These are phyloP conservation scores for Cyrtodaria siliqua DNA, from an alignment of 2,888 invertebrate genomes.

Conservation along the genomic window DNA sequence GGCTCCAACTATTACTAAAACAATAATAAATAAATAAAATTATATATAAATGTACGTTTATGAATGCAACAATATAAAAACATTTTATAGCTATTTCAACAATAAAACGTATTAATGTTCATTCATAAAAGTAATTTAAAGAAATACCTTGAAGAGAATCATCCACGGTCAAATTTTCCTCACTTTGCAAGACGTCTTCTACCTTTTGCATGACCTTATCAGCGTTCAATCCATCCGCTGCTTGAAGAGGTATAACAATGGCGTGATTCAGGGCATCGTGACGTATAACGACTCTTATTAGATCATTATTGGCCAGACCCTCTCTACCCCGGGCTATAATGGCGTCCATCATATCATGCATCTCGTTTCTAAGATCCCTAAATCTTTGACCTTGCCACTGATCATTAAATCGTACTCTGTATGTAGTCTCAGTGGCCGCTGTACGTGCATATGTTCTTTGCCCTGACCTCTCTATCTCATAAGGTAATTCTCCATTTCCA, in stretches of 20 bases:
- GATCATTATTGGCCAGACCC: conserved; percentile 10
- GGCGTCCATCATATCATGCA: conserved; percentile 9
- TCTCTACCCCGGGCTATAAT: conserved; percentile 4
- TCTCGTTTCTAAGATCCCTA: neutral
- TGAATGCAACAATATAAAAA: no score
- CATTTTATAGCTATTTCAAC: no score
- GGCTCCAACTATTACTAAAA: conserved; percentile 22
- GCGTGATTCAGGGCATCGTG: conserved; percentile 16
- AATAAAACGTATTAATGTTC: no score
- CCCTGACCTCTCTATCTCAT: conserved; percentile 10
- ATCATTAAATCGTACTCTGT: no score
- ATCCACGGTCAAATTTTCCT: conserved; percentile 17
- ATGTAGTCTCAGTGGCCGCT: no score
- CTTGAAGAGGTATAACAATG: conserved; percentile 11
- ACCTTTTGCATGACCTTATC: conserved; percentile 15
- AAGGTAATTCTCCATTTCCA: conserved; percentile 4
- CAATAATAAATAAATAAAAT: neutral
- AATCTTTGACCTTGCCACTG: conserved; percentile 18
- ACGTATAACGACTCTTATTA: conserved; percentile 18
- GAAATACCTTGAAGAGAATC: conserved; percentile 18
- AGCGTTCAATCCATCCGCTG: conserved; percentile 1
- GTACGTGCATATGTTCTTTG: neutral
- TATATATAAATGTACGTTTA: neutral
- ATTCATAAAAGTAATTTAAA: no score
- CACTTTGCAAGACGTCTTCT: conserved; percentile 25